phyloP scores from a whole-genome alignment of 2,797 vertebrate species.

The Brachyrhaphis roseni region DNA sequence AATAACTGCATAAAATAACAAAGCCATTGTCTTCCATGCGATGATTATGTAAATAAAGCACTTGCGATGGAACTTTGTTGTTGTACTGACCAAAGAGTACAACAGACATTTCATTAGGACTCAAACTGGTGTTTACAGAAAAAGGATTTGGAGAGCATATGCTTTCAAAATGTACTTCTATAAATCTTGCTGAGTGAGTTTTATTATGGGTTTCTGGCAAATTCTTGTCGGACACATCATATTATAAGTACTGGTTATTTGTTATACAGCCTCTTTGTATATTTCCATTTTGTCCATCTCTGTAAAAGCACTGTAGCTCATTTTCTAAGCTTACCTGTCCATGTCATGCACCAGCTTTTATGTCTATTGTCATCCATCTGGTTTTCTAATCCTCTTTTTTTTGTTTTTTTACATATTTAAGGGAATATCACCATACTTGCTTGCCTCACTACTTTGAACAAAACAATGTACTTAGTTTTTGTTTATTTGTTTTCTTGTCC shows the following conservation, averaged over 20 bases:
- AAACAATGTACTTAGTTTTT: background rate
- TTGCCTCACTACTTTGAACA: background rate
- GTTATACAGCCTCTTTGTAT: background rate
- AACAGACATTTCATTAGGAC: background rate
- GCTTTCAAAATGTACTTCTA: background rate
- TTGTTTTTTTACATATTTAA: background rate
- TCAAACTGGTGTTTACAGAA: background rate
- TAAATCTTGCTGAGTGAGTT: background rate
- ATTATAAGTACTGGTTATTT: background rate
- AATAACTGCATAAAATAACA: slow-evolving; percentile 21
- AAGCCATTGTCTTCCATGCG: slow-evolving; percentile 15
- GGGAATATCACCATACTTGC: background rate
- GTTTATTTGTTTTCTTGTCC: background rate
- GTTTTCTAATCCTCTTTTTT: background rate
- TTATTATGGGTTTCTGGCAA: background rate
- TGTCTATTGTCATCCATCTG: background rate
- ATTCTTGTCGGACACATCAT: background rate
- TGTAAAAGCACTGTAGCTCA: slow-evolving; percentile 9
- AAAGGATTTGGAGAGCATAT: background rate
- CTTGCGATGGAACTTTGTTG: background rate
- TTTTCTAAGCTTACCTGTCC: slow-evolving; percentile 9
- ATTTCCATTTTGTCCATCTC: background rate
- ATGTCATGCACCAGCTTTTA: slow-evolving; percentile 13
- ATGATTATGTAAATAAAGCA: slow-evolving; percentile 37
- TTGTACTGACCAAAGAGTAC: background rate